Conservation (phyloP, 2,113 vertebrate genomes). For the Pao palembangensis region DNA sequence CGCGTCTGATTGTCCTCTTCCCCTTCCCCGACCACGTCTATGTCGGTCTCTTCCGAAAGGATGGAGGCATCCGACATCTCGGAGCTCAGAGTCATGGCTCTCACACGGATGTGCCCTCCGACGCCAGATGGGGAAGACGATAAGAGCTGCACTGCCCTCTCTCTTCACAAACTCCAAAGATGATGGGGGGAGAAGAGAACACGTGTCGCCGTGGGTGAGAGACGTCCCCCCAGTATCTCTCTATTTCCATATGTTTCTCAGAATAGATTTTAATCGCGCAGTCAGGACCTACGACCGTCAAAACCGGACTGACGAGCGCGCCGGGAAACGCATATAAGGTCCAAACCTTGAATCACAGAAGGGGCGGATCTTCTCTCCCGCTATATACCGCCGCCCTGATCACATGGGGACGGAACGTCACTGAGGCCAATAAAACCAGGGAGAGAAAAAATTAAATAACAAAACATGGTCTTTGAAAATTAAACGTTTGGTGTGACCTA, state of each 20-base stretch:
- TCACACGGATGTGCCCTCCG: conserved; percentile 49
- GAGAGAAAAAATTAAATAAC: conserved; percentile 15
- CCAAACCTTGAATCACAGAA: conserved; percentile 77
- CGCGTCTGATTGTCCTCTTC: conserved; percentile 77
- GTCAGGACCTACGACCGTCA: conserved; percentile 21
- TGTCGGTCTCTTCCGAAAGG: conserved; percentile 91
- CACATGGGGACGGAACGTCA: conserved; percentile 87
- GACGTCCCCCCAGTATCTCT: conserved; percentile 33
- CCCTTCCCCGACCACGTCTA: conserved; percentile 91
- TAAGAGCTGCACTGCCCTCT: conserved; percentile 51
- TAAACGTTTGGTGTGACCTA: conserved; percentile 45
- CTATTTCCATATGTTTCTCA: conserved; percentile 63
- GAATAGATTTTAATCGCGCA: conserved; percentile 10
- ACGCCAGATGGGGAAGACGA: conserved; percentile 52
- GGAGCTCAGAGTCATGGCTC: conserved; percentile 91
- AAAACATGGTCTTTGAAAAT: conserved; percentile 51
- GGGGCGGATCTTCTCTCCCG: conserved; percentile 77
- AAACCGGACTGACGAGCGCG: conserved; percentile 31
- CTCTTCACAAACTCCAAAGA: conserved; percentile 66
- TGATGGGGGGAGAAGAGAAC: conserved; percentile 44
- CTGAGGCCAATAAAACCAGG: conserved; percentile 45
- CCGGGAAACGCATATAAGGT: conserved; percentile 63
- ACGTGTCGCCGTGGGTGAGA: conserved; percentile 41
- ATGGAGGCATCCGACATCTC: conserved; percentile 92
- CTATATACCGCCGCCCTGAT: conserved; percentile 79